phyloP scores from a whole-genome alignment of 1,140 invertebrate genomes.

The Rhopalosiphum padi region DNA sequence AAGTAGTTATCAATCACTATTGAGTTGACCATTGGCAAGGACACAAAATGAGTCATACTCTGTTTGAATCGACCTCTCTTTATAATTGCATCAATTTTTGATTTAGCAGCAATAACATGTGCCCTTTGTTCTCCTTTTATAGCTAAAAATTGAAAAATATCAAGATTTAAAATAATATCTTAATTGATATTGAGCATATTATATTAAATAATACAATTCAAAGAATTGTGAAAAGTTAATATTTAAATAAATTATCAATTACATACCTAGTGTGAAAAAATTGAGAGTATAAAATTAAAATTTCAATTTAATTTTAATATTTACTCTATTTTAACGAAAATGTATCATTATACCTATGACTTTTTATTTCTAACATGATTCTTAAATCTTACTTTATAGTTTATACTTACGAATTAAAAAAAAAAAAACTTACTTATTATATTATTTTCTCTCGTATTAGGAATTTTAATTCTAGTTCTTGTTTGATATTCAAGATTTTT shows the following conservation, averaged over 20 bases:
- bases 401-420: neutral
- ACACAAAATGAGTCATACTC: slow-evolving; percentile 49
- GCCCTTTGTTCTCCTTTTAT: slow-evolving; percentile 41
- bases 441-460: neutral
- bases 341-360: neutral
- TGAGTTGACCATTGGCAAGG: slow-evolving; percentile 32
- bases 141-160: slow-evolving; percentile 23
- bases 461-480: slow-evolving; percentile 49
- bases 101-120: slow-evolving; percentile 34
- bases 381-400: neutral
- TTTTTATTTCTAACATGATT: neutral
- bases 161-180: neutral
- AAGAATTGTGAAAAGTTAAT: no score
- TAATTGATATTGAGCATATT: neutral
- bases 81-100: slow-evolving; percentile 48
- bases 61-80: slow-evolving; percentile 39
- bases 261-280: neutral
- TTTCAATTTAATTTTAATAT: neutral
- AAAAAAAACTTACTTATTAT: slow-evolving; percentile 27
- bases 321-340: neutral
- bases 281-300: neutral
- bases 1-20: slow-evolving; percentile 39
- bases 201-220: neutral
- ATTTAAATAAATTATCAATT: neutral
- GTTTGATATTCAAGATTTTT: slow-evolving; percentile 49